Base-by-base conservation (phyloP, 1,140 invertebrate species). In the Drosophila hydei region DNA sequence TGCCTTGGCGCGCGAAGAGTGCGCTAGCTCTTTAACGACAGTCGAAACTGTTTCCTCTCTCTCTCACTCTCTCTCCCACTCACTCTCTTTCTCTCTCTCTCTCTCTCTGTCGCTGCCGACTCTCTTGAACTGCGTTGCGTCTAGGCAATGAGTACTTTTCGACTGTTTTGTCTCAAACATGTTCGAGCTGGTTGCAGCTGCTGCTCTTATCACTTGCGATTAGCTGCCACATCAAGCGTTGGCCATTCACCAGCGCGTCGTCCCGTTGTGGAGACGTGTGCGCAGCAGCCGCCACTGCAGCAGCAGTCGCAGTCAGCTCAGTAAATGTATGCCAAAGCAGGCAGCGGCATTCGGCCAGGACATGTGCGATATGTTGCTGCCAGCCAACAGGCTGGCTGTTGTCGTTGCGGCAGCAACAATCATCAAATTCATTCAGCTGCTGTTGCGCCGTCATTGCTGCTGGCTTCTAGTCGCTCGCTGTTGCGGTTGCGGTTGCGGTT, bases 261-360 rank as follows among this genome's bases (percentile, higher is more conserved):
- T 62, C 38, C 25, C 33, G 8, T 48, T 51, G 62, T 61, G 51
- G 72, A 80, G 80, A 87, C 59, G 71, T 67, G 64, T 19, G 60
- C 18, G 18, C 27, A 11, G 50, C 60, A 25, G 36, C 42, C 27
- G 27, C 42, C 19, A 38, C 27, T 56, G 55, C 70, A 61, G 42
- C 40, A 30, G 72, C 76, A 70, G 50, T 38, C 11, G 52, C 55
- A 47, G 63, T 2, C 51, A 43, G 45, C n/a, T 42, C 14, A 9
- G 9, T 1, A 78, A 79, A 85, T 85, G 76, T 85, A 79, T 85
- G 80, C 76, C 79, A 84, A 77, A 84, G 74, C 69, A 85, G 23
- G 21, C 21, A 47, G 21, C 45, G 6, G 18, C 43, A 47, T n/a
- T 9, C 8, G 48, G 5, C 9, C 54, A 56, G 54, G 54, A 56